Conservation (phyloP, 2,113 vertebrate species). For the Hippoglossus stenolepis region DNA sequence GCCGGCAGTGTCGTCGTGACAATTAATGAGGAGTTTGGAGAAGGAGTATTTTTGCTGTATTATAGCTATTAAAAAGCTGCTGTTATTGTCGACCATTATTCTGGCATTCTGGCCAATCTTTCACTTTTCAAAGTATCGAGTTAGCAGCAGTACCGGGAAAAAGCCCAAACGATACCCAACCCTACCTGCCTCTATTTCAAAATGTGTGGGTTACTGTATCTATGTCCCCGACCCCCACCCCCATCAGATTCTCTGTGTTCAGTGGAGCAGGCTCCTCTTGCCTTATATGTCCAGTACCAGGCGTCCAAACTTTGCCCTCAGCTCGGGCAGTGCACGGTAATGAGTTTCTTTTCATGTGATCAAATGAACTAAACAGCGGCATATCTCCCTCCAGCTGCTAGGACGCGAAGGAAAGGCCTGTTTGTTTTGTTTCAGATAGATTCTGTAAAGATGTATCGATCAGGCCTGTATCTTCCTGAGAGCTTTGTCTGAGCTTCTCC, state of each 20-base stretch:
- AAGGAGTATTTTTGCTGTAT: no score
- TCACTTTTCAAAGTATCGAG: no score
- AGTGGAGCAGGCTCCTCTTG: slow-evolving; percentile 42
- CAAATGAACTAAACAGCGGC: no score
- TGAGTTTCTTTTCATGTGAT: neutral
- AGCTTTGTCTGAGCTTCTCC: neutral
- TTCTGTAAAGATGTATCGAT: neutral
- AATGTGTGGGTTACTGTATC: slow-evolving; percentile 5
- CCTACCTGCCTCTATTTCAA: neutral
- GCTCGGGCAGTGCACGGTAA: neutral
- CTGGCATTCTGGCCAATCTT: no score
- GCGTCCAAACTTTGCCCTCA: neutral
- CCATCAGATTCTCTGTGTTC: slow-evolving; percentile 46
- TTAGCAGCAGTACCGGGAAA: no score
- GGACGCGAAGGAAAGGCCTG: neutral
- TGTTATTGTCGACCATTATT: no score
- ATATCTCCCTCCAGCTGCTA: no score
- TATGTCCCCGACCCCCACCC: neutral
- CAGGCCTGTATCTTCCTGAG: neutral
- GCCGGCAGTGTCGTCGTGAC: no score
- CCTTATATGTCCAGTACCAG: slow-evolving; percentile 54
- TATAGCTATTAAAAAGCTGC: neutral
- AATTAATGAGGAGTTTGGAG: no score
- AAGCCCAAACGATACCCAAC: no score
- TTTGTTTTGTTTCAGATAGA: neutral